Evolutionary conservation across 1,140 invertebrate species (phyloP).

Genomic region (Thaumetopoea pityocampa): DNA sequence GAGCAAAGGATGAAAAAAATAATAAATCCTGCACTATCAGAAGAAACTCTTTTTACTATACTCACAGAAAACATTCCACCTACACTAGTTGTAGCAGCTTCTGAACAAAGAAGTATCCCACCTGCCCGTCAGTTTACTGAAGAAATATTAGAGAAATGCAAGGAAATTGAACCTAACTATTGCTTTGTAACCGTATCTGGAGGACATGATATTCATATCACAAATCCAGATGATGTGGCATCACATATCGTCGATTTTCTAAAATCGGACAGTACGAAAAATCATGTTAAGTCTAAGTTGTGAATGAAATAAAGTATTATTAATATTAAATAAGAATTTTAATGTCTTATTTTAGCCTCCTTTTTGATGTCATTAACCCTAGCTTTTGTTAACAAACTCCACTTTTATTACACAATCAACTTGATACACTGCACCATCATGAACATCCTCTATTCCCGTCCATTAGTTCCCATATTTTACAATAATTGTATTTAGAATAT

Average conservation of each 20-base stretch:
- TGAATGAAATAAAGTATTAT: constrained; percentile 1
- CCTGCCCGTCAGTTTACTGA: constrained; percentile 12
- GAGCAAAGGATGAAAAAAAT: constrained; percentile 33
- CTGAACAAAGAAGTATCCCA: constrained; percentile 6
- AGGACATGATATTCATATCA: constrained; percentile 34
- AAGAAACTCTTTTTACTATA: constrained; percentile 15
- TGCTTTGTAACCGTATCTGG: constrained; percentile 18
- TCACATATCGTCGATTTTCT: constrained; percentile 10
- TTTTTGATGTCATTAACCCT: too few species aligned
- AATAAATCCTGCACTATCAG: constrained; percentile 17
- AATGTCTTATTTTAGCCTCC: background rate
- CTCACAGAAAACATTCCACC: constrained; percentile 21
- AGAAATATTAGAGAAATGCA: constrained; percentile 14
- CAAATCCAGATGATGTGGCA: constrained; percentile 16
- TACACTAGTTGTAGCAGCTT: constrained; percentile 18
- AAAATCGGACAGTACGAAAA: constrained; percentile 1
- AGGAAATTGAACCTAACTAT: constrained; percentile 17
- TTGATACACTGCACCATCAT: too few species aligned
- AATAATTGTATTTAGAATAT: too few species aligned
- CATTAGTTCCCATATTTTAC: too few species aligned
- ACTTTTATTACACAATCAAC: too few species aligned
- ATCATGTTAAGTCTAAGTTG: constrained; percentile 2
- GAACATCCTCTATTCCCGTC: too few species aligned
- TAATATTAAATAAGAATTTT: background rate
- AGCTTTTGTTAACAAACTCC: too few species aligned